phyloP scores from a whole-genome alignment of 2,888 invertebrate genomes.

The Ichneumon xanthorius region DNA sequence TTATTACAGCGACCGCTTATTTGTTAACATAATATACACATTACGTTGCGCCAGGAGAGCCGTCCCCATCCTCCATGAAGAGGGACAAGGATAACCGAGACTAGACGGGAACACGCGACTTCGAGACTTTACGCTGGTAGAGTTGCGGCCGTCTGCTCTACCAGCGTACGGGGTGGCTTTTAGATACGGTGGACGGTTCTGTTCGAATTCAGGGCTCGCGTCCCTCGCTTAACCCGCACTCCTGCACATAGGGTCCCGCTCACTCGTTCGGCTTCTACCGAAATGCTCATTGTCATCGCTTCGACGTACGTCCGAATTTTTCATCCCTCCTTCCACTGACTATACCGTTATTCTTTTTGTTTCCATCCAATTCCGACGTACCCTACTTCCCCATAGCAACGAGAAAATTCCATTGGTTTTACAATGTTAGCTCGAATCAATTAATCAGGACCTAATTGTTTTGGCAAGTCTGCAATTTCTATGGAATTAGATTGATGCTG shows the following conservation, averaged over 20 bases:
- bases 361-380: slow-evolving; percentile 22
- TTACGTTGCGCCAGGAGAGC: slow-evolving; percentile 70
- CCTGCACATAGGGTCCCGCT: slow-evolving; percentile 15
- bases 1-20: slow-evolving; percentile 83
- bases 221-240: slow-evolving; percentile 12
- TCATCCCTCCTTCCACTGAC: slow-evolving; percentile 44
- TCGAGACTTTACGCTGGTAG: slow-evolving; percentile 24
- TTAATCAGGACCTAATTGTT: slow-evolving; percentile 62
- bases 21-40: slow-evolving; percentile 84
- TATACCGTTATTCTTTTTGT: slow-evolving; percentile 28
- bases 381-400: slow-evolving; percentile 1
- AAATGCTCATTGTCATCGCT: slow-evolving; percentile 61
- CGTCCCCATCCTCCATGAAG: slow-evolving; percentile 16
- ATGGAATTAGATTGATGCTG: background rate
- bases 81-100: slow-evolving; percentile 45
- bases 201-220: slow-evolving; percentile 63
- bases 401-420: slow-evolving; percentile 33
- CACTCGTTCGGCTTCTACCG: slow-evolving; percentile 50
- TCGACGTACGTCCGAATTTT: slow-evolving; percentile 56
- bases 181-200: slow-evolving; percentile 81
- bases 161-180: slow-evolving; percentile 69
- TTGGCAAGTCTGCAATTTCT: slow-evolving; percentile 37
- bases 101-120: slow-evolving; percentile 59
- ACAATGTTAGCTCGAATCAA: slow-evolving; percentile 59
- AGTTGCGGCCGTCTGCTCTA: slow-evolving; percentile 35